Conservation (phyloP, 2,797 vertebrate species). For the Phoxinus dragarum region DNA sequence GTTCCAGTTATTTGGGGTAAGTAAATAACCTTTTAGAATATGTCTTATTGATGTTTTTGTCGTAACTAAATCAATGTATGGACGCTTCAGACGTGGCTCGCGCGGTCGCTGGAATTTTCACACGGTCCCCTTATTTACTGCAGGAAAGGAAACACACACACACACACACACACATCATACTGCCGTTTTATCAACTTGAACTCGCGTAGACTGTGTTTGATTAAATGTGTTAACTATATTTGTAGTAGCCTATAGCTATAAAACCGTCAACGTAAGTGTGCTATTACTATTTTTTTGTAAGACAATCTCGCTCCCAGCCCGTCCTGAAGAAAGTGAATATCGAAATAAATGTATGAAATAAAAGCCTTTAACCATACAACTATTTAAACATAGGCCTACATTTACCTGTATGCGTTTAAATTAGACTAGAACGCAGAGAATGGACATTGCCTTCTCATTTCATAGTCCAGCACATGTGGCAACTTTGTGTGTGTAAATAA, state of each 20-base stretch:
- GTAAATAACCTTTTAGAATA: background rate
- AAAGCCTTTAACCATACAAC: background rate
- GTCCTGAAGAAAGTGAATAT: background rate
- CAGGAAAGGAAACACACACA: no score
- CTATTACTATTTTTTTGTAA: background rate
- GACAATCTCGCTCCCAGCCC: no score
- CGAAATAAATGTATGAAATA: background rate
- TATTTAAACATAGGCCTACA: background rate
- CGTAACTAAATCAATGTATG: background rate
- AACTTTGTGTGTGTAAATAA: no score
- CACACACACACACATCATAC: background rate
- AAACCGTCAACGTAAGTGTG: background rate
- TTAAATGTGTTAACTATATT: background rate
- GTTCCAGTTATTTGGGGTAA: background rate
- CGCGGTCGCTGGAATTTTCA: background rate
- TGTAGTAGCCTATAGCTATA: background rate
- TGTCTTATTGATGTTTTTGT: background rate
- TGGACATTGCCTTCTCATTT: background rate
- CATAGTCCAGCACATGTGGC: background rate
- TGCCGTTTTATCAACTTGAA: background rate
- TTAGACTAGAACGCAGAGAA: background rate
- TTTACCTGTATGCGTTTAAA: background rate
- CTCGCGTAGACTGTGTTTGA: background rate
- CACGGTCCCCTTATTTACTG: background rate
- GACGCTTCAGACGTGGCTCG: no score